Evolutionary conservation across 1,140 invertebrate genomes (phyloP).

Genomic region (Achatina immaculata): DNA sequence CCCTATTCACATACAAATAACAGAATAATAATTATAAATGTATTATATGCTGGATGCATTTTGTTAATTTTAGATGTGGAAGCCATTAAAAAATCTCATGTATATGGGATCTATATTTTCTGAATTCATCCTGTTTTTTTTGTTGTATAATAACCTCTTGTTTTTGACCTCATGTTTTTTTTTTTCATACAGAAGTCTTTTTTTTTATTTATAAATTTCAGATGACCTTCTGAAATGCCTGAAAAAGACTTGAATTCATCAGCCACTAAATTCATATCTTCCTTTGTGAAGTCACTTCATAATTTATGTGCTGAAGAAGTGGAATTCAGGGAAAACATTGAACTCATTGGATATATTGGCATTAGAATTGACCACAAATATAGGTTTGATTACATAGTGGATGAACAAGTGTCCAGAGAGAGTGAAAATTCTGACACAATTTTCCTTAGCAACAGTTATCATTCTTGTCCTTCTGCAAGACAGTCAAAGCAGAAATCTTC

Average conservation of each 20-base stretch:
- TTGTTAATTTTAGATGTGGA: no score
- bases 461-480: conserved; percentile 39
- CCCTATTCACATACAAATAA: no score
- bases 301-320: conserved; percentile 47
- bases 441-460: conserved; percentile 49
- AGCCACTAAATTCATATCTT: conserved; percentile 40
- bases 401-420: conserved; percentile 49
- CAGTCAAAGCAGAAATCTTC: background rate
- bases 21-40: no score
- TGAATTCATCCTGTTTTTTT: no score
- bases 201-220: no score
- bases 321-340: conserved; percentile 47
- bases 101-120: no score
- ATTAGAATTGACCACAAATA: conserved; percentile 42
- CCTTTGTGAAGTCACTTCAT: conserved; percentile 49
- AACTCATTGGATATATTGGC: conserved; percentile 48
- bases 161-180: no score
- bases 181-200: no score
- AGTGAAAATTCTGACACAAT: conserved; percentile 37
- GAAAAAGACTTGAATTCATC: conserved; percentile 32
- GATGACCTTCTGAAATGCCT: conserved; percentile 11
- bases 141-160: no score
- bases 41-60: no score
- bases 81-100: no score
- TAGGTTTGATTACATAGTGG: conserved; percentile 47